Base-by-base conservation (phyloP, 2,797 vertebrate genomes). In the Scomberomorus guttatus region DNA sequence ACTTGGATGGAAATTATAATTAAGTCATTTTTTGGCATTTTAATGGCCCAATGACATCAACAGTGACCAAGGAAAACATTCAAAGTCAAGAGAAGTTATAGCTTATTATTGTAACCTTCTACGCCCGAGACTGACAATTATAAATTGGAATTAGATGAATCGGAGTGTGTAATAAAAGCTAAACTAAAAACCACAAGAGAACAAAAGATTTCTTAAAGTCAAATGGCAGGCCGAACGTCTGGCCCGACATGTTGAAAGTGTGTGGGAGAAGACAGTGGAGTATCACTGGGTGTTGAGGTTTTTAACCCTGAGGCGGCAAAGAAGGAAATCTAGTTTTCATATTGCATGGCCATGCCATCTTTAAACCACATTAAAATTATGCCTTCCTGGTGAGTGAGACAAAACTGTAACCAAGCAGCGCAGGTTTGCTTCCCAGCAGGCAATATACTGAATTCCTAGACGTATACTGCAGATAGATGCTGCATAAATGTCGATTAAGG, bases 91-190 rank as follows among this genome's bases (percentile, higher is more conserved):
- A 87, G 81, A 83, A 90, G 82, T 87, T 79, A 77, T 8, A 79
- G 87, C 69, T 79, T 95, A 87, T 95, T 95, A 89, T 95, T 88
- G 25, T 92, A 95, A 95, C 94, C 92, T 92, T 91, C 83, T 61
- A 79, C 48, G 79, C 84, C 82, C 88, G 80, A 75, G 86, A 89
- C 81, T 63, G 71, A 82, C 82, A 84, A 92, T 94, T 92, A 93
- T 89, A 90, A 92, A 93, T 90, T 92, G 91, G 92, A 94, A 83
- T 85, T 83, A 81, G 90, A 94, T 94, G 91, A 94, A 92, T 89
- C 75, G 8, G 66, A 83, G 90, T 57, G n/a, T 79, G 83, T 86
- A 91, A 91, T 85, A 87, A 91, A 92, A 93, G 57, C 85, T 77
- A 27, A 86, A 89, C 72, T 80, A 34, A 87, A 91, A 92, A 85